Evolutionary conservation across 2,797 vertebrate species (phyloP).

Genomic region (Alauda arvensis): DNA sequence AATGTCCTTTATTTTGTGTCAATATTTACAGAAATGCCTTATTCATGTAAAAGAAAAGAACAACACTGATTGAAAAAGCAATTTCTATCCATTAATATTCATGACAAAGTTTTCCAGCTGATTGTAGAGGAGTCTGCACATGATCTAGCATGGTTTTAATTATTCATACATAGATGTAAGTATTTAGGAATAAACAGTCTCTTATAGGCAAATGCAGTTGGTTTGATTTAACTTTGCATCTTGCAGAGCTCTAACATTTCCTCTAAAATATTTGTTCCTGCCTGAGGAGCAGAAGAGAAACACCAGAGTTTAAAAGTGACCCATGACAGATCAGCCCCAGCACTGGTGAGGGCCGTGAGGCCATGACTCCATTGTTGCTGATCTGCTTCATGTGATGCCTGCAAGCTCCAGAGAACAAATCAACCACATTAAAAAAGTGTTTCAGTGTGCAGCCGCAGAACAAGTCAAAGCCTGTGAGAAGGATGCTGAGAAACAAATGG

Average conservation of each 20-base stretch:
- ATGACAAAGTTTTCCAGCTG: neutral
- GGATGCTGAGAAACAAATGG: neutral
- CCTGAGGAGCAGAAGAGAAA: conserved; percentile 26
- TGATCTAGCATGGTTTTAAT: neutral
- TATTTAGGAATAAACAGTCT: neutral
- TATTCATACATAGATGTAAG: neutral
- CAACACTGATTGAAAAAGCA: neutral
- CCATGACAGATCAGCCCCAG: neutral
- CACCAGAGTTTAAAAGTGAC: neutral
- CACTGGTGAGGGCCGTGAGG: neutral
- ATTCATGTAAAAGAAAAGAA: neutral
- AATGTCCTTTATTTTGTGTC: neutral
- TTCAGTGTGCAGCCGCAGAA: neutral
- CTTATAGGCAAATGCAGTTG: neutral
- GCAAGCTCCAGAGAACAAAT: neutral
- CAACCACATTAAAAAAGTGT: neutral
- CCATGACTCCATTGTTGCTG: neutral
- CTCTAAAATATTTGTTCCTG: conserved; percentile 33
- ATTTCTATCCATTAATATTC: neutral
- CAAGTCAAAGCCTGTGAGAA: neutral
- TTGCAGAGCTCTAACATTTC: conserved; percentile 24
- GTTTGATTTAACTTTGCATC: neutral
- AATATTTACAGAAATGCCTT: conserved; percentile 23
- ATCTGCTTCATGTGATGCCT: neutral
- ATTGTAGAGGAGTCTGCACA: neutral